These are phyloP conservation scores for Ceyx melanurus DNA, from an alignment of 2,113 vertebrate species.

Conservation along the genomic window DNA sequence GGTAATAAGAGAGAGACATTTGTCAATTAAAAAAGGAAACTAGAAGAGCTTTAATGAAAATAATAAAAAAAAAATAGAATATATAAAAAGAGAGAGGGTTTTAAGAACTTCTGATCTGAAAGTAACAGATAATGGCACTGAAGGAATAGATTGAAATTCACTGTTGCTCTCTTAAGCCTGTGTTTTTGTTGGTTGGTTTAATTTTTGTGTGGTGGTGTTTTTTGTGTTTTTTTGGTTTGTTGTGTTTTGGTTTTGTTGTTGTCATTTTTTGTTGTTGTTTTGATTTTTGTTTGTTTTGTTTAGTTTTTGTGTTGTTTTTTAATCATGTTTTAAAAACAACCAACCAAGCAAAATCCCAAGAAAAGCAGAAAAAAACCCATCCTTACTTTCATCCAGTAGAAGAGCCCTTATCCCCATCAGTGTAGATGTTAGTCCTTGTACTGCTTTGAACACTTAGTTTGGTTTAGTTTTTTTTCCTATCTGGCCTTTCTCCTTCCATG, in stretches of 20 bases:
- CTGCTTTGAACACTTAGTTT: not conserved
- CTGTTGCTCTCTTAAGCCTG: not conserved
- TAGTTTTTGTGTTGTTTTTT: not conserved
- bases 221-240: no score
- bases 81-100: not conserved
- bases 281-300: no score
- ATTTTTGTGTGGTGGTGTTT: no score
- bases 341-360: not conserved
- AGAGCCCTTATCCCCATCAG: not conserved
- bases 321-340: not conserved
- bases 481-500: not conserved
- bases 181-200: not conserved
- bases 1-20: no score
- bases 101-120: not conserved
- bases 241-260: not conserved
- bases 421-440: not conserved
- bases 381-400: not conserved
- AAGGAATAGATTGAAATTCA: not conserved
- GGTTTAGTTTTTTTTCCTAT: not conserved
- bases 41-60: no score
- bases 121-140: not conserved
- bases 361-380: not conserved
- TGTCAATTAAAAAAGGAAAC: no score
- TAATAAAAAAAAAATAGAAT: no score
- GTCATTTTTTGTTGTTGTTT: not conserved